These are phyloP conservation scores for Rhodinocichla rosea DNA, from an alignment of 2,113 vertebrate species.

Conservation along the genomic window DNA sequence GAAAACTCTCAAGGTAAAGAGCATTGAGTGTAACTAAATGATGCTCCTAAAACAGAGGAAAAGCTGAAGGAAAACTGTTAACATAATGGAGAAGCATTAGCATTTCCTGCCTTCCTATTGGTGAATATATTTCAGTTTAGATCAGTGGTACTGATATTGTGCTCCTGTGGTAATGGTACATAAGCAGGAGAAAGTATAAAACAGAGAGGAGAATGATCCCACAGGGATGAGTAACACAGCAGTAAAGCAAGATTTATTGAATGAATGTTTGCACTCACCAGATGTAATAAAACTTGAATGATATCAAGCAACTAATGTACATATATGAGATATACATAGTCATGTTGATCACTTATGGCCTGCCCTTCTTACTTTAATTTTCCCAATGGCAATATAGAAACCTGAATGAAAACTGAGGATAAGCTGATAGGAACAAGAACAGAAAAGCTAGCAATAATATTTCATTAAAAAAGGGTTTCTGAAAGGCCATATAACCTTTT, in stretches of 20 bases:
- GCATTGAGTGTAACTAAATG: neutral
- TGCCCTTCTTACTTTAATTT: constrained; percentile 51
- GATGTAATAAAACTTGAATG: constrained; percentile 30
- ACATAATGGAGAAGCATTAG: neutral
- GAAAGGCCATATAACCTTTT: constrained; percentile 47
- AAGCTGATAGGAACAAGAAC: constrained; percentile 5
- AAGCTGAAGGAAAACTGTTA: neutral
- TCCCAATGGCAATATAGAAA: constrained; percentile 6
- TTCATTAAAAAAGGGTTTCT: constrained; percentile 48
- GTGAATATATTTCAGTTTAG: neutral
- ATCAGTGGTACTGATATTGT: neutral
- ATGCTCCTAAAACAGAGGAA: neutral
- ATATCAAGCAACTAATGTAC: neutral
- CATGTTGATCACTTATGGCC: neutral
- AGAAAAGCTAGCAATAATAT: constrained; percentile 44
- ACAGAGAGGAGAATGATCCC: neutral
- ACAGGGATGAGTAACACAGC: neutral
- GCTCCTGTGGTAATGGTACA: neutral
- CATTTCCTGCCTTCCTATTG: neutral
- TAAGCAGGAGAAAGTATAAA: neutral
- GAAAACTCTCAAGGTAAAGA: neutral
- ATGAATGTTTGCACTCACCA: constrained; percentile 29
- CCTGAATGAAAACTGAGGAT: constrained; percentile 9
- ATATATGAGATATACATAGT: constrained; percentile 5
- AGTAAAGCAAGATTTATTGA: constrained; percentile 22